Evolutionary conservation across 2,797 vertebrate genomes (phyloP).

Genomic region (Odontamblyopus rebecca): DNA sequence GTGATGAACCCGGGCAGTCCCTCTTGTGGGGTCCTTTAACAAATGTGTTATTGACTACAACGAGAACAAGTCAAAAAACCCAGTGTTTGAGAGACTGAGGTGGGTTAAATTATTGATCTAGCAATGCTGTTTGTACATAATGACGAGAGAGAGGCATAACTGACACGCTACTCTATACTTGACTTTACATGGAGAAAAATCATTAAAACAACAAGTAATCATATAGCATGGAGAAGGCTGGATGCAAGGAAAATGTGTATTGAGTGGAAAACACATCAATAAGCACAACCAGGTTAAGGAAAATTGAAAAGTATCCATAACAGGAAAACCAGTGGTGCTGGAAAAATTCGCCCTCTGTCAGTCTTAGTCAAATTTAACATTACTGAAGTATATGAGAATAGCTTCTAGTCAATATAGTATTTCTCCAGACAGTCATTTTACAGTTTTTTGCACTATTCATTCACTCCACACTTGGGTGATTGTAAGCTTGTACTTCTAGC

Average conservation of each 20-base stretch:
- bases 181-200: conserved; percentile 32
- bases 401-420: no score
- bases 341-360: background rate
- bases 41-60: conserved; percentile 72
- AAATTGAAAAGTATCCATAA: conserved; percentile 54
- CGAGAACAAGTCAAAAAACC: conserved; percentile 52
- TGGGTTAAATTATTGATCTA: conserved; percentile 53
- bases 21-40: conserved; percentile 58
- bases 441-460: no score
- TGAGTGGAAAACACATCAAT: conserved; percentile 29
- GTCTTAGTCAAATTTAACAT: background rate
- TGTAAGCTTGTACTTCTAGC: no score
- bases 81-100: conserved; percentile 34
- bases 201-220: conserved; percentile 31
- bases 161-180: conserved; percentile 46
- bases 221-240: conserved; percentile 14
- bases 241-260: conserved; percentile 9
- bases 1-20: conserved; percentile 65
- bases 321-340: conserved; percentile 11
- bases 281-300: conserved; percentile 36
- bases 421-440: no score
- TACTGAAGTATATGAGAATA: background rate
- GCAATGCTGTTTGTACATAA: conserved; percentile 34
- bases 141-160: conserved; percentile 35
- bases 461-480: no score